Evolutionary conservation across 2,888 invertebrate species (phyloP).

Genomic region (Digitonthophagus gazella): DNA sequence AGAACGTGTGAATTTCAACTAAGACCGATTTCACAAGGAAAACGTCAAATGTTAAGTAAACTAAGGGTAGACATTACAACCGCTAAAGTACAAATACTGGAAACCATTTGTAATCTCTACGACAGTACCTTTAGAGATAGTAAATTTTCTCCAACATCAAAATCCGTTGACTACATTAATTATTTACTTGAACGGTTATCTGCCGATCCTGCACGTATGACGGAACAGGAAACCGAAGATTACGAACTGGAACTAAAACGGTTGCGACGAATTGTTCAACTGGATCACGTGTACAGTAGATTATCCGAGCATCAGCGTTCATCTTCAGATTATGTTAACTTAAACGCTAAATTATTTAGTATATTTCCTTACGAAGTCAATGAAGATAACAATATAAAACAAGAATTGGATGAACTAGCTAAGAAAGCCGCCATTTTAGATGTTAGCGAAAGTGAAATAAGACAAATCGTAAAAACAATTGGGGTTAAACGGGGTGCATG

Average conservation of each 20-base stretch:
- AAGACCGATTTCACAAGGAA: constrained; percentile 24
- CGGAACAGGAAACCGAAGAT: constrained; percentile 43
- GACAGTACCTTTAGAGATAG: constrained; percentile 16
- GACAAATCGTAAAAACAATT: constrained; percentile 59
- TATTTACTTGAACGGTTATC: constrained; percentile 33
- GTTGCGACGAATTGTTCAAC: constrained; percentile 38
- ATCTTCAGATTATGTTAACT: not conserved
- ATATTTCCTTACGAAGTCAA: constrained; percentile 32
- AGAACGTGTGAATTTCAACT: constrained; percentile 17
- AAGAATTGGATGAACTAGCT: constrained; percentile 31
- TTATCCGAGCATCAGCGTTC: not conserved
- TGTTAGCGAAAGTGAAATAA: constrained; percentile 53
- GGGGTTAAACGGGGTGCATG: constrained; percentile 61
- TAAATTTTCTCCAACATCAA: not conserved
- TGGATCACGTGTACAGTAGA: constrained; percentile 27
- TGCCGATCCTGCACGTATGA: constrained; percentile 35
- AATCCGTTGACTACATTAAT: constrained; percentile 28
- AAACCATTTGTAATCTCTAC: constrained; percentile 31
- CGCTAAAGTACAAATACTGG: constrained; percentile 36
- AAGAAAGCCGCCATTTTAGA: constrained; percentile 32
- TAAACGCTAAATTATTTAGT: constrained; percentile 25
- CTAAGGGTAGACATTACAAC: constrained; percentile 27
- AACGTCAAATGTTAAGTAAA: constrained; percentile 32
- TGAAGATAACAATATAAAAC: constrained; percentile 32
- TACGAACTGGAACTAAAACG: constrained; percentile 41